Evolutionary conservation across 2,888 invertebrate genomes (phyloP).

Genomic region (Pemphredon lugubris): DNA sequence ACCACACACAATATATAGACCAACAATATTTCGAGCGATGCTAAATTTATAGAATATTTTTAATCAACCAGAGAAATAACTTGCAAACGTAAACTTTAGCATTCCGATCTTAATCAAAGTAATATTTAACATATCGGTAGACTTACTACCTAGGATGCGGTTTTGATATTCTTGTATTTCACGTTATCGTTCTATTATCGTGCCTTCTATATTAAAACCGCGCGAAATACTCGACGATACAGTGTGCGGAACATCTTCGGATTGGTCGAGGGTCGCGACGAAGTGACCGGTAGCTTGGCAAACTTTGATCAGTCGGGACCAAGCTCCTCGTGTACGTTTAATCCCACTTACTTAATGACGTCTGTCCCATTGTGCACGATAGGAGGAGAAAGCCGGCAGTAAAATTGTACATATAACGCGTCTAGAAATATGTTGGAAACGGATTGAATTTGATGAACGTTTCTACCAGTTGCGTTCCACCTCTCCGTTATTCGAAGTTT

Average conservation of each 20-base stretch:
- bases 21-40: no score
- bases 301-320: conserved; percentile 62
- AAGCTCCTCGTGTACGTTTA: conserved; percentile 51
- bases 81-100: no score
- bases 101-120: no score
- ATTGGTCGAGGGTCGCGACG: conserved; percentile 28
- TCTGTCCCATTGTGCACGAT: conserved; percentile 33
- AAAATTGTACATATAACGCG: background rate
- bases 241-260: conserved; percentile 33
- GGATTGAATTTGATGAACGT: no score
- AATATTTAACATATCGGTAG: no score
- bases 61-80: no score
- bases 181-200: background rate
- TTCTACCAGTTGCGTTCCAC: no score
- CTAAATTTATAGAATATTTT: no score
- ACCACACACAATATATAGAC: no score
- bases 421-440: background rate
- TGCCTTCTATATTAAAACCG: conserved; percentile 4
- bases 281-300: conserved; percentile 49
- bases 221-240: conserved; percentile 16
- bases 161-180: background rate
- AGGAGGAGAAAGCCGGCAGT: conserved; percentile 1
- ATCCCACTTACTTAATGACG: conserved; percentile 61
- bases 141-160: no score
- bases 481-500: no score